These are phyloP conservation scores for Synanceia verrucosa DNA, from an alignment of 2,797 vertebrate genomes.

Conservation along the genomic window DNA sequence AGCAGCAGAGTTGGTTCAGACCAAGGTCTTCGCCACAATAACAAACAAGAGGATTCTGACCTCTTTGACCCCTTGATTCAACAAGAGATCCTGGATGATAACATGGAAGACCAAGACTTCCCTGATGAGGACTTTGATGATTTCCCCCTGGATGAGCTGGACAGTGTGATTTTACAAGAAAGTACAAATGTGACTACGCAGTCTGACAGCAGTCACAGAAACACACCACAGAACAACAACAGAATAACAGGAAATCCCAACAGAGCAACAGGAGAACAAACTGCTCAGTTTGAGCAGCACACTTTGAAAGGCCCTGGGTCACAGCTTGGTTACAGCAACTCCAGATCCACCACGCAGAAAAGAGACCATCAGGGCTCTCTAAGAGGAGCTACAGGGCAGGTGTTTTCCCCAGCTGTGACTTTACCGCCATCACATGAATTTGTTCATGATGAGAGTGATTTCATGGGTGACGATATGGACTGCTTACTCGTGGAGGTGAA, in stretches of 20 bases:
- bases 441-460: slow-evolving; percentile 18
- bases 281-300: slow-evolving; percentile 12
- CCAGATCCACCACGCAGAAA: slow-evolving; percentile 24
- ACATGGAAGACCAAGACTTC: slow-evolving; percentile 57
- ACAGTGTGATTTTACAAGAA: slow-evolving; percentile 84
- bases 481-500: slow-evolving; percentile 47
- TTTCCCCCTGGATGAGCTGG: slow-evolving; percentile 87
- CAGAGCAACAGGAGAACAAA: slow-evolving; percentile 9
- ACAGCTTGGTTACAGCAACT: background rate
- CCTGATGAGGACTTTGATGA: slow-evolving; percentile 85
- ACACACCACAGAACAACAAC: slow-evolving; percentile 7
- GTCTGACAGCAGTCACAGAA: slow-evolving; percentile 35
- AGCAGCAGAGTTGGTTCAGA: slow-evolving; percentile 33
- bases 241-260: slow-evolving; percentile 6
- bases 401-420: slow-evolving; percentile 7
- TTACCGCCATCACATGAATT: slow-evolving; percentile 4
- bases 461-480: slow-evolving; percentile 72
- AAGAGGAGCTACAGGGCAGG: background rate
- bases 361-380: slow-evolving; percentile 12
- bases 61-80: background rate
- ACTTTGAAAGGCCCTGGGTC: slow-evolving; percentile 4
- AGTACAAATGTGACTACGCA: slow-evolving; percentile 35
- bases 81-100: slow-evolving; percentile 36
- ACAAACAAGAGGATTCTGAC: slow-evolving; percentile 12
- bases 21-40: background rate